Conservation (phyloP, 1,140 invertebrate genomes). For the Eueides isabella region DNA sequence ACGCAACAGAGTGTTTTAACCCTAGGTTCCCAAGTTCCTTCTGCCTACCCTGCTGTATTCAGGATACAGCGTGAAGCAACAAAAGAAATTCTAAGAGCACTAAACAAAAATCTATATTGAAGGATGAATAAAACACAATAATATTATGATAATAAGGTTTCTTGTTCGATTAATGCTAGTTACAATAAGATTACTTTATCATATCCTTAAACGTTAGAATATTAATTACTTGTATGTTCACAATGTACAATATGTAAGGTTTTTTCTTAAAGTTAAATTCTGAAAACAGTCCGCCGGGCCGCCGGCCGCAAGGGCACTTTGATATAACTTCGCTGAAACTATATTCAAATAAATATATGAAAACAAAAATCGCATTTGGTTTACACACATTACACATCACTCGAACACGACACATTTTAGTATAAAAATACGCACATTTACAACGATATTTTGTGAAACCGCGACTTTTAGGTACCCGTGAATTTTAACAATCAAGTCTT, state of each 20-base stretch:
- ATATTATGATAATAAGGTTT: constrained; percentile 82
- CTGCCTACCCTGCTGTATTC: no score
- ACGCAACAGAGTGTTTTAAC: no score
- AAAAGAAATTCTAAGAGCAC: no score
- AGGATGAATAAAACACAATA: constrained; percentile 68
- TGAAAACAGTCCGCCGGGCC: constrained; percentile 74
- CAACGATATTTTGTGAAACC: constrained; percentile 49
- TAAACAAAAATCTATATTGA: not conserved
- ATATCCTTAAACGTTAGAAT: constrained; percentile 67
- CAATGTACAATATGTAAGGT: constrained; percentile 80
- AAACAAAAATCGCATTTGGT: constrained; percentile 31
- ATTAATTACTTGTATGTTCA: constrained; percentile 79
- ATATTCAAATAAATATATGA: constrained; percentile 36
- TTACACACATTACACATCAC: constrained; percentile 49
- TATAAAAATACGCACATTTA: constrained; percentile 59
- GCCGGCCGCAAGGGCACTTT: constrained; percentile 76
- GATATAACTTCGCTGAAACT: constrained; percentile 62
- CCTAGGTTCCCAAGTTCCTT: no score
- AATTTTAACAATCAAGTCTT: constrained; percentile 41
- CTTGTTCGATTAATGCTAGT: constrained; percentile 79
- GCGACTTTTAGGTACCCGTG: constrained; percentile 38
- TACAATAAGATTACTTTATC: constrained; percentile 80
- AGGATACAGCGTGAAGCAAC: no score
- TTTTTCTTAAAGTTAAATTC: constrained; percentile 71
- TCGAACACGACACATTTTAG: constrained; percentile 51